Conservation (phyloP, 2,888 invertebrate species). For the Ectropis crepuscularia region DNA sequence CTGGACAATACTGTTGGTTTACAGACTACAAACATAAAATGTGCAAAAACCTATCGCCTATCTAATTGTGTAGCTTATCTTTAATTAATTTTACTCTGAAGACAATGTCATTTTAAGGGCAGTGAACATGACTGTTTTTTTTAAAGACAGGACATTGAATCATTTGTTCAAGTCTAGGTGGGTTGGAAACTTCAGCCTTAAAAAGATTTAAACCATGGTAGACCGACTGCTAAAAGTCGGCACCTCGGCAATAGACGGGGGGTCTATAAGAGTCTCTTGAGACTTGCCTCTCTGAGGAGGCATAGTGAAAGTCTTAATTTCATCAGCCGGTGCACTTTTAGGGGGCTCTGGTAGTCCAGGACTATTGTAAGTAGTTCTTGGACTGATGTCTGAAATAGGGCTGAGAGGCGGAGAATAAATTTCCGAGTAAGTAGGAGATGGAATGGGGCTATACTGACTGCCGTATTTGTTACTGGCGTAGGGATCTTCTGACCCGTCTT, state of each 20-base stretch:
- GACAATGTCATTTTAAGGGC: conserved; percentile 55
- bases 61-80: conserved; percentile 45
- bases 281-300: conserved; percentile 75
- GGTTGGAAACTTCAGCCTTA: conserved; percentile 22
- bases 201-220: conserved; percentile 72
- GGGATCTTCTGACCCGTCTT: conserved; percentile 76
- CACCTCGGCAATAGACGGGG: conserved; percentile 62
- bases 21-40: conserved; percentile 35
- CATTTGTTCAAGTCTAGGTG: conserved; percentile 34
- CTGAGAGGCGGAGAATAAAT: conserved; percentile 80
- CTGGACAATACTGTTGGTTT: conserved; percentile 42
- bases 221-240: conserved; percentile 75
- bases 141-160: not conserved
- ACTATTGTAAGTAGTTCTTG: conserved; percentile 70
- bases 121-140: conserved; percentile 46
- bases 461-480: conserved; percentile 67
- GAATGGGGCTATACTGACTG: conserved; percentile 74
- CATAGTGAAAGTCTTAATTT: conserved; percentile 75
- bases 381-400: conserved; percentile 75
- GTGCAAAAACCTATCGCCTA: conserved; percentile 51
- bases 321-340: conserved; percentile 72
- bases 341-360: conserved; percentile 73
- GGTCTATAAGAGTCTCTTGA: conserved; percentile 76
- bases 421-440: conserved; percentile 81
- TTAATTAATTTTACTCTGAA: conserved; percentile 26